phyloP scores from a whole-genome alignment of 2,797 vertebrate species.

The Tauraco hartlaubi region DNA sequence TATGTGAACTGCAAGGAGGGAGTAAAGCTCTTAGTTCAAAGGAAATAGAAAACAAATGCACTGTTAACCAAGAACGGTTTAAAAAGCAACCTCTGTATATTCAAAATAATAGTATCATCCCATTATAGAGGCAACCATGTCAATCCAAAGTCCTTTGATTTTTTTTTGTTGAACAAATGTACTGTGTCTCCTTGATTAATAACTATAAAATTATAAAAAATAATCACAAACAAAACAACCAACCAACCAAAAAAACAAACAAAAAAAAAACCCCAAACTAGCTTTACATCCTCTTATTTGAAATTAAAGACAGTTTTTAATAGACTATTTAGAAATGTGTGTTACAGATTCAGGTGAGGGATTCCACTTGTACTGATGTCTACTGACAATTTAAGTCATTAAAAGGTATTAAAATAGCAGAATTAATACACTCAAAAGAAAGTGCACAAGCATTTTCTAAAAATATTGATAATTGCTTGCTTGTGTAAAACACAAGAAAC shows the following conservation, averaged over 20 bases:
- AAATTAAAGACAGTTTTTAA: background rate
- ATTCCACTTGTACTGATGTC: background rate
- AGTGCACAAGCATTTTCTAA: background rate
- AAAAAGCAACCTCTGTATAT: background rate
- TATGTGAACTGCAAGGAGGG: background rate
- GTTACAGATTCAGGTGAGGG: background rate
- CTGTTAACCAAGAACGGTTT: background rate
- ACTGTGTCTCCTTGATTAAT: background rate
- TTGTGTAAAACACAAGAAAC: background rate
- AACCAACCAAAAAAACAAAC: background rate
- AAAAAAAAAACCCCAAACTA: background rate
- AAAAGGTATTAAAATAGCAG: background rate
- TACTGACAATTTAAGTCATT: background rate
- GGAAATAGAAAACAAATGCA: background rate
- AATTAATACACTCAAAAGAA: background rate
- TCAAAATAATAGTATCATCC: constrained; percentile 7
- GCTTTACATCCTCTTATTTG: background rate
- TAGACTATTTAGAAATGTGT: background rate
- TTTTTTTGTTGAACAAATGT: background rate
- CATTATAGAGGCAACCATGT: background rate
- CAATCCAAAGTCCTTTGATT: background rate
- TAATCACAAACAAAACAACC: background rate
- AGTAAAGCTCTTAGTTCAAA: constrained; percentile 36
- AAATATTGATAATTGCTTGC: fast-evolving
- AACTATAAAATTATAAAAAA: background rate